Conservation (phyloP, 2,888 invertebrate genomes). For the Drosophila kanekoi region DNA sequence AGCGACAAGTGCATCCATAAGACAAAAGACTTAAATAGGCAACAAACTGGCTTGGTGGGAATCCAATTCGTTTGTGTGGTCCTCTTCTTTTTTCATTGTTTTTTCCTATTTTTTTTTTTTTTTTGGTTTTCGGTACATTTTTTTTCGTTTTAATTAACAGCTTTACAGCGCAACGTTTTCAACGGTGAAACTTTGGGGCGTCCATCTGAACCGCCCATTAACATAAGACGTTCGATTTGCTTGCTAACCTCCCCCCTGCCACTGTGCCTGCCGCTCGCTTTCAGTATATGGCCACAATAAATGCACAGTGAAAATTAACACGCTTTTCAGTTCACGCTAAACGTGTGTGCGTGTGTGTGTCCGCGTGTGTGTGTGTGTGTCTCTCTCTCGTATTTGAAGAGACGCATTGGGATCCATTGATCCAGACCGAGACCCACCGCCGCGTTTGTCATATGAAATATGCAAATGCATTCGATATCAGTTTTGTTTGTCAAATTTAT, state of each 20-base stretch:
- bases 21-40: conserved; percentile 63
- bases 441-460: conserved; percentile 73
- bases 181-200: conserved; percentile 77
- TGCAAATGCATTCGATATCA: conserved; percentile 67
- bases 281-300: conserved; percentile 70
- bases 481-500: conserved; percentile 68
- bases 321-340: conserved; percentile 78
- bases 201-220: conserved; percentile 64
- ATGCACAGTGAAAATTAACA: conserved; percentile 81
- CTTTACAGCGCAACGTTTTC: conserved; percentile 72
- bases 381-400: conserved; percentile 33
- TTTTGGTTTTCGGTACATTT: conserved; percentile 55
- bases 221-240: conserved; percentile 71
- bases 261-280: background rate
- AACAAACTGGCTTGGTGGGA: conserved; percentile 63
- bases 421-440: conserved; percentile 63
- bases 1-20: conserved; percentile 61
- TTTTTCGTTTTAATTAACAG: conserved; percentile 78
- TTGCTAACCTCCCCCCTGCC: conserved; percentile 30
- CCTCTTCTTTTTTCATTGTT: conserved; percentile 27
- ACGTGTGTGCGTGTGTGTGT: conserved; percentile 36
- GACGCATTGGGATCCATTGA: conserved; percentile 37
- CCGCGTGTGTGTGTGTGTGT: conserved; percentile 23
- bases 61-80: conserved; percentile 59
- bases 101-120: conserved; percentile 15